phyloP scores from a whole-genome alignment of 1,140 invertebrate species.

The Patella vulgata region DNA sequence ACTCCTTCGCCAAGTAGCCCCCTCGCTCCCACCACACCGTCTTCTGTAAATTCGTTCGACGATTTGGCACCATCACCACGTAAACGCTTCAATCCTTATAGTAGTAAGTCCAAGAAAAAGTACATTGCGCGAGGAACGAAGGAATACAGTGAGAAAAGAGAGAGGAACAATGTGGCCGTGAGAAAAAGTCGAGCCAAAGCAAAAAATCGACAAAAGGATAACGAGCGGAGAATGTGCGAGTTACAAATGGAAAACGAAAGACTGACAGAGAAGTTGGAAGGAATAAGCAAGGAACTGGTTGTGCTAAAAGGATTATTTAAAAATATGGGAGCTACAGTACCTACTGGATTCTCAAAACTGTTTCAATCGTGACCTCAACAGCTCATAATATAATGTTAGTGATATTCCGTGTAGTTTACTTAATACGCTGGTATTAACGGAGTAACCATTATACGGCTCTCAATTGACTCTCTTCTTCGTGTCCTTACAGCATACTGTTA shows the following conservation, averaged over 20 bases:
- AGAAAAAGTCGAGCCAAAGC: slow-evolving; percentile 96
- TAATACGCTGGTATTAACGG: too few species aligned
- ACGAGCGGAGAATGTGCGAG: slow-evolving; percentile 92
- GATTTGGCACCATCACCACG: too few species aligned
- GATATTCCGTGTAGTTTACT: too few species aligned
- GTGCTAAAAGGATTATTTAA: slow-evolving; percentile 82
- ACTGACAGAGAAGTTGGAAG: slow-evolving; percentile 90
- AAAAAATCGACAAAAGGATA: slow-evolving; percentile 91
- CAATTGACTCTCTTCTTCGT: too few species aligned
- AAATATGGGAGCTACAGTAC: slow-evolving; percentile 68
- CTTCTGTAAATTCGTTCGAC: too few species aligned
- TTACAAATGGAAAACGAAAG: slow-evolving; percentile 92
- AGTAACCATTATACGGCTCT: too few species aligned
- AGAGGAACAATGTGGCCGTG: slow-evolving; percentile 97
- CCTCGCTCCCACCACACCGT: too few species aligned
- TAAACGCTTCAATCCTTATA: slow-evolving; percentile 29
- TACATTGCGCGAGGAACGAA: slow-evolving; percentile 68
- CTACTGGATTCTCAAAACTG: slow-evolving; percentile 49
- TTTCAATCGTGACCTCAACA: slow-evolving; percentile 12
- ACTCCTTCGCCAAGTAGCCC: too few species aligned
- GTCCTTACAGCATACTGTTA: too few species aligned
- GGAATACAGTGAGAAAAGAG: slow-evolving; percentile 89
- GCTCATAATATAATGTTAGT: too few species aligned
- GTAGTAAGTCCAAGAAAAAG: slow-evolving; percentile 34
- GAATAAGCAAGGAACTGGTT: slow-evolving; percentile 91